Base-by-base conservation (phyloP, 2,113 vertebrate genomes). In the Silurus asotus region DNA sequence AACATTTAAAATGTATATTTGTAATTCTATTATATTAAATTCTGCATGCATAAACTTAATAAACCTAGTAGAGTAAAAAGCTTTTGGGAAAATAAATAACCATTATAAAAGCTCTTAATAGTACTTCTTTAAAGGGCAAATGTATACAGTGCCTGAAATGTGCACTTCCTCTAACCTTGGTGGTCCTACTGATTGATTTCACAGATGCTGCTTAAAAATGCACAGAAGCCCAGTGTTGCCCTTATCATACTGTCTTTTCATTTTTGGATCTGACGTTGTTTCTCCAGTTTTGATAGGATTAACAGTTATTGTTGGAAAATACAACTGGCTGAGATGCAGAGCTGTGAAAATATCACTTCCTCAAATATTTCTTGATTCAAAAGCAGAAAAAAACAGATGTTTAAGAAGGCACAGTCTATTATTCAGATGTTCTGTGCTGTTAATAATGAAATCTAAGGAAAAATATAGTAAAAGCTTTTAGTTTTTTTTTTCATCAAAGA, bases 121-220 rank as follows among this genome's bases (percentile, higher is more conserved):
- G 20, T 8, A 19, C 45, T 74, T 74, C 28, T 48, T 74, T 70
- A 25, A 25, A 85, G 65, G 80, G 82, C 77, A 85, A 51, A 84
- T 84, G 51, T 49, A 23, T 67, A 86, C 3, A 90, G 87, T 92
- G 83, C 88, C 85, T 70, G 79, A 11, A 62, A 89, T 87, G 77
- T 88, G 70, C 82, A 91, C 86, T 92, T 93, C 90, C 92, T 53
- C 72, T 48, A 89, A 69, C 79, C 59, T 81, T 91, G 92, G 92
- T 94, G 93, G 92, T 93, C 93, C 85, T 11, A 56, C 59, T 89
- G 85, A 94, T 89, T 90, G 81, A 75, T 90, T 92, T 90, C 91
- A 89, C 93, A 95, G 93, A 94, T 92, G 91, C 23, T 51, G 45
- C 79, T 48, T 67, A 72, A 81, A 85, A 89, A 80, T 56, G 20